Evolutionary conservation across 2,113 vertebrate genomes (phyloP).

Genomic region (Pipra filicauda): DNA sequence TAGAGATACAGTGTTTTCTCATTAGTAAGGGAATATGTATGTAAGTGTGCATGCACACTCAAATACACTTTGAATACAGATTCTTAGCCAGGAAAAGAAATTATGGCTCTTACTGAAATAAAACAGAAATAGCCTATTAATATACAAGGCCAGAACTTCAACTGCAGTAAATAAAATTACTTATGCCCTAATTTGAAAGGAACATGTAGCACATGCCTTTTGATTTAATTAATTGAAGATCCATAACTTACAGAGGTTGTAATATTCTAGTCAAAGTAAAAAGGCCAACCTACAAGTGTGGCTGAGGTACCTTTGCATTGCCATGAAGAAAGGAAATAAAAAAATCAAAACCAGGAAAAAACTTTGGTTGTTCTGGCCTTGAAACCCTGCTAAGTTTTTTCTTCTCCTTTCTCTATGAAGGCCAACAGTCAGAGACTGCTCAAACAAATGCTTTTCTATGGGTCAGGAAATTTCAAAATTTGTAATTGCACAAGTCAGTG

Average conservation of each 20-base stretch:
- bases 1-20: neutral
- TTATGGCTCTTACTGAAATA: neutral
- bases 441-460: neutral
- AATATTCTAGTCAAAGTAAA: neutral
- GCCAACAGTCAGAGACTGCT: neutral
- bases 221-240: neutral
- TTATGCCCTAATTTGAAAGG: neutral
- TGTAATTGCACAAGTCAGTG: neutral
- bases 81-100: neutral
- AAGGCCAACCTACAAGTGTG: neutral
- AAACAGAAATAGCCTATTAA: neutral
- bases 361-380: rapidly evolving
- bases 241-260: neutral
- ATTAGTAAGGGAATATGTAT: neutral
- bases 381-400: neutral
- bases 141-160: neutral
- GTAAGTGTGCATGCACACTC: neutral
- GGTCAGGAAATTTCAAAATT: neutral
- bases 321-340: rapidly evolving
- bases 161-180: neutral
- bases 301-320: neutral
- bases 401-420: neutral
- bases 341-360: neutral
- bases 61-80: neutral
- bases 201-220: neutral